Evolutionary conservation across 2,797 vertebrate genomes (phyloP).

Genomic region (Enoplosus armatus): DNA sequence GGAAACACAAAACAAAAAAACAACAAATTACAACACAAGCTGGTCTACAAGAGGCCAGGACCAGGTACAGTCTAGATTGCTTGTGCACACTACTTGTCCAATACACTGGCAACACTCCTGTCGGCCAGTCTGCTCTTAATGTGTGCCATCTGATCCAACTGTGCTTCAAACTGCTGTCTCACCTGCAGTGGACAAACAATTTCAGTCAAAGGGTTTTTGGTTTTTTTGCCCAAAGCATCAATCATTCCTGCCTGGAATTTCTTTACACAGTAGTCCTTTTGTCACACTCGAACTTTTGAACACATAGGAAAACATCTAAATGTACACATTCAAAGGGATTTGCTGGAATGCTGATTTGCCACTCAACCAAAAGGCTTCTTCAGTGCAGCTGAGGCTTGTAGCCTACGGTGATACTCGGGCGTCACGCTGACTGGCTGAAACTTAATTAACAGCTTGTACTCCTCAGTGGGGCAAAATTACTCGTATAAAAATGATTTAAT

Average conservation of each 20-base stretch:
- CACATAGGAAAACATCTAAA: not conserved
- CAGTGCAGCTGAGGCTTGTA: not conserved
- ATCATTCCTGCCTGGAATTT: not conserved
- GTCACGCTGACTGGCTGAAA: not conserved
- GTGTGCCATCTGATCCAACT: conserved; percentile 57
- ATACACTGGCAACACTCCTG: not conserved
- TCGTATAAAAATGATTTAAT: not conserved
- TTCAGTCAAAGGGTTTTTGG: not conserved
- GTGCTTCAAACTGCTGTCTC: conserved; percentile 62
- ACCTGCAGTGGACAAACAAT: conserved; percentile 51
- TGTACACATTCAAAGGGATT: not conserved
- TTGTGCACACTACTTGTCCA: not conserved
- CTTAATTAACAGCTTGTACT: not conserved
- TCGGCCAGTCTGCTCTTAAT: conserved; percentile 56
- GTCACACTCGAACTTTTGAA: too few species aligned
- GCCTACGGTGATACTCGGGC: not conserved
- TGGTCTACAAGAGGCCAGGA: not conserved
- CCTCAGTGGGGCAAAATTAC: not conserved
- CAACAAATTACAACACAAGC: not conserved
- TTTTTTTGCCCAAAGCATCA: not conserved
- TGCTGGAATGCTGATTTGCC: not conserved
- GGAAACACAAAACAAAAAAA: not conserved
- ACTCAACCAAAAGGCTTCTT: not conserved
- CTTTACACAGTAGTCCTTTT: not conserved
- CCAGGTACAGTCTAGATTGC: not conserved